Conservation (phyloP, 2,888 invertebrate species). For the Strigamia transsilvanica region DNA sequence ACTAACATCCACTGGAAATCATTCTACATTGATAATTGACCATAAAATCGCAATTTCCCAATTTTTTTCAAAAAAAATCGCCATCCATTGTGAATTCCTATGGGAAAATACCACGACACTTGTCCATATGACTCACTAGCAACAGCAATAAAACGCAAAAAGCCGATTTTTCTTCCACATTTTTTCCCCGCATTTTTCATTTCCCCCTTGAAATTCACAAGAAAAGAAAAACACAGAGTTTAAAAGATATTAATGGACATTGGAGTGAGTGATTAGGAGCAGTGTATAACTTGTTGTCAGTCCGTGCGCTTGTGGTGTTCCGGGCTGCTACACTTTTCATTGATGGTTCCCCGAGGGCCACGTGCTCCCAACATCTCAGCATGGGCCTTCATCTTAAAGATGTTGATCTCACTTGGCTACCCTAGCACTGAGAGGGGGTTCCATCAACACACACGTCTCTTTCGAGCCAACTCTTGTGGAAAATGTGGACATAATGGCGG, state of each 20-base stretch:
- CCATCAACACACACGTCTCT: background rate
- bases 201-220: background rate
- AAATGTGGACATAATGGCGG: background rate
- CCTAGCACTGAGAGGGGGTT: constrained; percentile 19
- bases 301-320: constrained; percentile 48
- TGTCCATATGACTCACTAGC: constrained; percentile 10
- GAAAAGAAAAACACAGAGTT: background rate
- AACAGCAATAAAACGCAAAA: background rate
- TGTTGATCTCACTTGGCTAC: constrained; percentile 41
- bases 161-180: background rate
- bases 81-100: constrained; percentile 16
- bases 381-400: constrained; percentile 41
- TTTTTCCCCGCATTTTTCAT: background rate
- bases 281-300: constrained; percentile 43
- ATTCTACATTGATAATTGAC: background rate
- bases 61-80: background rate
- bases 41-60: too few relatives aligned
- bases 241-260: constrained; percentile 41
- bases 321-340: constrained; percentile 43
- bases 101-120: constrained; percentile 18
- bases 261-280: constrained; percentile 46
- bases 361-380: constrained; percentile 46
- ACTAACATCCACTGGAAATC: background rate
- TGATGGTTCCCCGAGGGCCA: constrained; percentile 49
- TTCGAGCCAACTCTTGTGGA: background rate